Evolutionary conservation across 2,888 invertebrate species (phyloP).

Genomic region (Lissonota sp.): DNA sequence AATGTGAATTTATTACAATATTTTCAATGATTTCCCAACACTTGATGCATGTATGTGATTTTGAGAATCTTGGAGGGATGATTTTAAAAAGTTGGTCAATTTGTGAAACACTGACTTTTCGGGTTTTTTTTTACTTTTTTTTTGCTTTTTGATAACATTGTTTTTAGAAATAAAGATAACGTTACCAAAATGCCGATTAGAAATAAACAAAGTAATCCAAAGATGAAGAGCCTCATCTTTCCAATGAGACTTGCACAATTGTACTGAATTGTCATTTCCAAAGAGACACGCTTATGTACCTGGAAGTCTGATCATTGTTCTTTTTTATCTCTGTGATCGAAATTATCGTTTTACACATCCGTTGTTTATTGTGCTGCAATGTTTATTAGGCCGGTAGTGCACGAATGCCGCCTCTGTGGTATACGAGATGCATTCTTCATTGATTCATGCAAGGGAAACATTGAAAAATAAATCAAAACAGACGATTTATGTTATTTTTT

Average conservation of each 20-base stretch:
- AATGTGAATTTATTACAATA: too few species aligned
- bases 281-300: conserved; percentile 50
- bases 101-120: not conserved
- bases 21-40: too few species aligned
- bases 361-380: not conserved
- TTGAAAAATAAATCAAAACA: too few species aligned
- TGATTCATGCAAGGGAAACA: too few species aligned
- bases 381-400: too few species aligned
- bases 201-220: conserved; percentile 45
- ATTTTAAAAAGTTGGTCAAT: too few species aligned
- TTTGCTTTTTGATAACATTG: not conserved
- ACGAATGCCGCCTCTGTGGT: too few species aligned
- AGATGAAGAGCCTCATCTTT: conserved; percentile 55
- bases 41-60: too few species aligned
- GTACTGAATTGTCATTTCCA: conserved; percentile 10
- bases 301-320: conserved; percentile 32
- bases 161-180: not conserved
- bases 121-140: not conserved
- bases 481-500: too few species aligned
- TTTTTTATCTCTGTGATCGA: conserved; percentile 49
- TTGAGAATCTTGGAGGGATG: not conserved
- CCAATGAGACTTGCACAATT: not conserved
- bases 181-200: conserved; percentile 55
- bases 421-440: too few species aligned
- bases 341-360: conserved; percentile 31